Percentiles rank a stretch among this genome's conserved stretches.
phyloP scores from a whole-genome alignment of 2,888 invertebrate genomes.

The Drosophila borealis region DNA sequence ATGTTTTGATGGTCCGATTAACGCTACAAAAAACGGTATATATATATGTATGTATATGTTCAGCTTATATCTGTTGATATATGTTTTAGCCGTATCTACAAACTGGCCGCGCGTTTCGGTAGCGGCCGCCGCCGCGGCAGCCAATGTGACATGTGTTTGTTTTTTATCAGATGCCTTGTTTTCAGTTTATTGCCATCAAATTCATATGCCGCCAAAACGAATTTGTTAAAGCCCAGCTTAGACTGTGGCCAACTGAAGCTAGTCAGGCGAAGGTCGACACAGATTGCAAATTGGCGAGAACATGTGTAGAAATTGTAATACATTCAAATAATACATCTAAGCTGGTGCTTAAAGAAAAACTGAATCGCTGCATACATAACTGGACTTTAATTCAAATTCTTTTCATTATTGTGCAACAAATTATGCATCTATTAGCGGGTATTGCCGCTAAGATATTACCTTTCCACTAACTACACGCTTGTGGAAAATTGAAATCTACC shows the following conservation, averaged over 20 bases:
- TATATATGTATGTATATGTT: background rate
- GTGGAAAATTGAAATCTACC: too few relatives aligned
- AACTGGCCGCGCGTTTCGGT: conserved; percentile 16
- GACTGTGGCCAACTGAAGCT: conserved; percentile 1
- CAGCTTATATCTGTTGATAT: conserved; percentile 1
- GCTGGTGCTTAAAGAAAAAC: background rate
- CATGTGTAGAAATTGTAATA: background rate
- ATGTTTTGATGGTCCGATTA: conserved; percentile 69
- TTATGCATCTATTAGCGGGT: background rate
- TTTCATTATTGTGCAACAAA: background rate
- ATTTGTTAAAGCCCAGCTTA: conserved; percentile 30
- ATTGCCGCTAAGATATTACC: too few relatives aligned
- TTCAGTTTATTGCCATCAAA: conserved; percentile 45
- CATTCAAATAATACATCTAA: background rate
- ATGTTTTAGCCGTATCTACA: conserved; percentile 7
- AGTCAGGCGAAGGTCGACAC: conserved; percentile 11
- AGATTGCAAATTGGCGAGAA: background rate
- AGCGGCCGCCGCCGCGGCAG: conserved; percentile 16
- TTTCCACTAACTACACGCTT: too few relatives aligned
- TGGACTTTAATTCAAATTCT: background rate
- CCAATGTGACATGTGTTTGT: conserved; percentile 59
- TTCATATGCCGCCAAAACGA: conserved; percentile 40
- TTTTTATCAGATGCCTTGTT: conserved; percentile 56
- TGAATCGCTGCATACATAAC: background rate
- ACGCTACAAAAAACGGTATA: conserved; percentile 24